Base-by-base conservation (phyloP, 2,797 vertebrate species). In the Sternotherus odoratus region DNA sequence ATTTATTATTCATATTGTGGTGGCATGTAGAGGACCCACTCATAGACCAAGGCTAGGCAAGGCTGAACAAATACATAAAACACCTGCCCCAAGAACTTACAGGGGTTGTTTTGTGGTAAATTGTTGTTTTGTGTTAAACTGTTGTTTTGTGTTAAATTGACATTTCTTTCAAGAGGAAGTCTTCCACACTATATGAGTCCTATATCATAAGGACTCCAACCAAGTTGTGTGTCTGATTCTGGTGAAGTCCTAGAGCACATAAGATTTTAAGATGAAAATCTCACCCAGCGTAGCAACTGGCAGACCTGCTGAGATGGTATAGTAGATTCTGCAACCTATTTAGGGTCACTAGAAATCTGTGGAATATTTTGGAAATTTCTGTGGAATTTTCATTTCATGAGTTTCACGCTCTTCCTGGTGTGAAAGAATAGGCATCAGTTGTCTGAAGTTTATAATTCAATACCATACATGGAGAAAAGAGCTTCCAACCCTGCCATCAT, bases 301-400 rank as follows among this genome's bases (percentile, higher is more conserved):
- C 66, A 86, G 89, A 86, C 21, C 39, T 89, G 16, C 23, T 53
- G 56, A 86, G n/a, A 43, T 3, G 46, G 19, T 75, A 80, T 19
- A 60, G 48, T 53, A 46, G 2, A 49, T 2, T 23, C 46, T 75
- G 72, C 80, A 93, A 91, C 33, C 86, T 92, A 49, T 23, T 89
- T 39, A 75, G n/a, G 8, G 51, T 91, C 95, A 79, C 82, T 87
- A 92, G 82, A 87, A 60, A 63, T 78, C 92, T 8, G 16, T 81
- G 50, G 77, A 94, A 57, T 2, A 77, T 83, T 86, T 75, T 89
- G 26, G 49, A 90, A 63, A 11, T 57, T 93, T 90, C 86, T n/a
- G 28, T 72, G 49, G 90, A 82, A 30, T 23, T 53, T 92, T 91
- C 84, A 63, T 50, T 4, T 82, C 49, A 81, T 86, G 26, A 8